A percentile compares a stretch with the other conserved stretches of the same genome.
Evolutionary conservation across 2,888 invertebrate species (phyloP).

Genomic region (Oxyteleia sp.): DNA sequence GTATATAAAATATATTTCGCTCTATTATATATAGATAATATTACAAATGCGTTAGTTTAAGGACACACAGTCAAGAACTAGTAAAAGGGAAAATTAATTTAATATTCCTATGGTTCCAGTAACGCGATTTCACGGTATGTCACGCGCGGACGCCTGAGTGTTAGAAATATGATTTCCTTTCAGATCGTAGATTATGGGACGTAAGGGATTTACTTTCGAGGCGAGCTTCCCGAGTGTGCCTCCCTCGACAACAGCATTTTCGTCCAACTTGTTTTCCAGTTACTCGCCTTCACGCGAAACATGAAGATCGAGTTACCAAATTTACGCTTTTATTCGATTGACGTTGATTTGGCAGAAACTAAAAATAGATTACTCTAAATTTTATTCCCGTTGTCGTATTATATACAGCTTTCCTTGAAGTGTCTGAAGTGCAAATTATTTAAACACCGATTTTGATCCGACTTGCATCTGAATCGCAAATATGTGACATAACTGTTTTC

Average conservation of each 20-base stretch:
- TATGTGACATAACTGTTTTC: conserved; percentile 19
- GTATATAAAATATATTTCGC: too few relatives aligned
- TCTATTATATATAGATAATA: too few relatives aligned
- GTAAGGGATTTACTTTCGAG: conserved; percentile 62
- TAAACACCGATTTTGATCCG: conserved; percentile 2
- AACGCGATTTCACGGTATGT: conserved; percentile 85
- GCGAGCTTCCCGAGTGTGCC: conserved; percentile 41
- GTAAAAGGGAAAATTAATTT: conserved; percentile 80
- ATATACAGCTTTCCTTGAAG: conserved; percentile 28
- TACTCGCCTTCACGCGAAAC: conserved; percentile 63
- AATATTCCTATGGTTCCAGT: conserved; percentile 83
- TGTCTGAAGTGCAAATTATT: conserved; percentile 38
- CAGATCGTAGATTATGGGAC: conserved; percentile 65
- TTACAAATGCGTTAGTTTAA: background rate
- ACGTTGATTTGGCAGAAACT: conserved; percentile 59
- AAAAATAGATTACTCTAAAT: conserved; percentile 45
- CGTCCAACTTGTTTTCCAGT: conserved; percentile 71
- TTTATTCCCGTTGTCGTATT: conserved; percentile 22
- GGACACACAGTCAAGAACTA: conserved; percentile 20
- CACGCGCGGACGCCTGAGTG: conserved; percentile 71
- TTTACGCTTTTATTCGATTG: conserved; percentile 63
- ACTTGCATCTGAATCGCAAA: conserved; percentile 31
- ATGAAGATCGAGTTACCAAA: conserved; percentile 71
- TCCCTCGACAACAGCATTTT: conserved; percentile 65
- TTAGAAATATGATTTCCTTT: conserved; percentile 71